These are phyloP conservation scores for Ernsta delagoae DNA, from an alignment of 2,888 invertebrate species.

Conservation along the genomic window DNA sequence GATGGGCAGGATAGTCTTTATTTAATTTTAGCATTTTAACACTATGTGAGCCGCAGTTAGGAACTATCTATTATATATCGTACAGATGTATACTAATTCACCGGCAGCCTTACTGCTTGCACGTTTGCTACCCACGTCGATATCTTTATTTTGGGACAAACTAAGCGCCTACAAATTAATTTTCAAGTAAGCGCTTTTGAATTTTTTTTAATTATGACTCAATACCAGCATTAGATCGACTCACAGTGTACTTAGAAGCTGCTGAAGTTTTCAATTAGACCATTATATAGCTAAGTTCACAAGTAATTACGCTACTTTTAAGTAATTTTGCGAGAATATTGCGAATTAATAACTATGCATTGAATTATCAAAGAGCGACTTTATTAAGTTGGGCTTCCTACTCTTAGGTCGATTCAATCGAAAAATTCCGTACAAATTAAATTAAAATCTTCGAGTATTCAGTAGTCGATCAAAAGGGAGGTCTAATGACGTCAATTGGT, in stretches of 20 bases:
- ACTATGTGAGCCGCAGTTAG: no score
- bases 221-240: not conserved
- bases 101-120: no score
- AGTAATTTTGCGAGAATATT: not conserved
- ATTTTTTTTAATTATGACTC: no score
- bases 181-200: no score
- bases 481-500: constrained; percentile 70
- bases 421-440: constrained; percentile 65
- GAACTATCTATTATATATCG: no score
- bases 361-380: constrained; percentile 43
- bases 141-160: no score
- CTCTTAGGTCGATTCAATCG: constrained; percentile 47
- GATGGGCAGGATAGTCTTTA: no score
- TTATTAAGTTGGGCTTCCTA: constrained; percentile 39
- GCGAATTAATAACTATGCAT: constrained; percentile 10
- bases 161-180: no score
- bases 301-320: not conserved
- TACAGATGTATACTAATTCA: no score
- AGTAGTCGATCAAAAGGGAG: constrained; percentile 66
- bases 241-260: constrained; percentile 28
- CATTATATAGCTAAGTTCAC: not conserved
- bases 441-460: constrained; percentile 67
- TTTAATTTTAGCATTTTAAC: no score
- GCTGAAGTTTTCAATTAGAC: constrained; percentile 13
- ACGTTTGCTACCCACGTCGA: no score